Conservation (phyloP, 1,140 invertebrate species). For the Cydia amplana region DNA sequence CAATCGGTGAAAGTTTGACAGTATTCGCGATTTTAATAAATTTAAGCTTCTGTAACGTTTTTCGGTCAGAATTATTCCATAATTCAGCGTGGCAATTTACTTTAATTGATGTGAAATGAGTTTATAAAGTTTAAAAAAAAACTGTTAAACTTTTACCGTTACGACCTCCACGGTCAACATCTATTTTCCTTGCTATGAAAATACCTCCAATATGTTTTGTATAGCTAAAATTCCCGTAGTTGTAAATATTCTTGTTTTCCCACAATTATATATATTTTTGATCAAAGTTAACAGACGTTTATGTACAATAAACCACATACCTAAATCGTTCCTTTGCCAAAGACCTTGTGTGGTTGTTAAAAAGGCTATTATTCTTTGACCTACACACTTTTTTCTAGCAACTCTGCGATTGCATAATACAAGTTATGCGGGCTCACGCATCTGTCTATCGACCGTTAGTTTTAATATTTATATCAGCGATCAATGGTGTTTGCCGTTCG, state of each 20-base stretch:
- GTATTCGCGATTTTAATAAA: conserved; percentile 7
- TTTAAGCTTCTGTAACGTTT: not conserved
- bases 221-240: not conserved
- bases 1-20: conserved; percentile 32
- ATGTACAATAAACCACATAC: not conserved
- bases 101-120: conserved; percentile 2
- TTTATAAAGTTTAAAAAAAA: not conserved
- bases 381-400: not conserved
- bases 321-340: not conserved
- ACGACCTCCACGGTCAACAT: not conserved
- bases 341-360: conserved; percentile 1
- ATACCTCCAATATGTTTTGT: not conserved
- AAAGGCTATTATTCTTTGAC: conserved; percentile 2
- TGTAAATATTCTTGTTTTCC: not conserved
- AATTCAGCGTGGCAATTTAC: not conserved
- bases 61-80: not conserved
- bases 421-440: conserved; percentile 31
- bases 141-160: not conserved
- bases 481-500: conserved; percentile 6
- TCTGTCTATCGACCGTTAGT: conserved; percentile 23
- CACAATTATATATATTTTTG: not conserved
- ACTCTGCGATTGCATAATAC: conserved; percentile 23
- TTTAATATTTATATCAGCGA: conserved; percentile 27
- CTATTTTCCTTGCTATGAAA: not conserved
- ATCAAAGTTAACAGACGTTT: not conserved